Base-by-base conservation (phyloP, 2,113 vertebrate species). In the Cyprinodon tularosa region DNA sequence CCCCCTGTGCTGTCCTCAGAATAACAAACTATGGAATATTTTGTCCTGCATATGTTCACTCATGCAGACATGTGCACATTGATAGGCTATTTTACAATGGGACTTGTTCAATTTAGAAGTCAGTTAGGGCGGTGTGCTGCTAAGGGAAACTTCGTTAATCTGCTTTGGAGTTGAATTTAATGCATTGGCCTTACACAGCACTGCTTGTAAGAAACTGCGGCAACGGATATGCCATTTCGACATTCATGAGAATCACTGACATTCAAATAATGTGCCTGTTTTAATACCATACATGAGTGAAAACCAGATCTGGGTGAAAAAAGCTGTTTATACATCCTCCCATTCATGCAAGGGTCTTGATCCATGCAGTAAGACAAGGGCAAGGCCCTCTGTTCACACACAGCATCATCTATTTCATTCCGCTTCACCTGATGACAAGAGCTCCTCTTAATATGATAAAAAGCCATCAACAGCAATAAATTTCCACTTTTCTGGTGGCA, bases 11-110 rank as follows among this genome's bases (percentile, higher is more conserved):
- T 81, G 92, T 93, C 91, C 87, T 86, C 91, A 66, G 94, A 94
- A 95, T 95, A 94, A 94, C 93, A 94, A 94, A 94, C 91, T 91
- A 90, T 83, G 85, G 93, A 93, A 95, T 93, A 94, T 94, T 95
- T 92, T 95, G 92, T 94, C 93, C 92, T 92, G 93, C 91, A 94
- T 94, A 93, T 95, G 92, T 94, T 93, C 93, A 73, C 72, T 88
- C 75, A 80, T 85, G 89, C 92, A 83, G 91, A 92, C 90, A 93
- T 89, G 91, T 89, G 86, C 90, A 61, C 85, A 67, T 77, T 88
- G 91, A 93, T 91, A 86, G 93, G 91, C 89, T 84, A 86, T 93
- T 85, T 88, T 80, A 90, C 90, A 89, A 83, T 78, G 87, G 91
- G 86, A 88, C 92, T 90, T 92, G 94, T 95, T 90, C 91, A 94